Evolutionary conservation across 2,797 vertebrate genomes (phyloP), one percentile per base, ranked within the genome.

Genomic region (Clarias pachynema): DNA sequence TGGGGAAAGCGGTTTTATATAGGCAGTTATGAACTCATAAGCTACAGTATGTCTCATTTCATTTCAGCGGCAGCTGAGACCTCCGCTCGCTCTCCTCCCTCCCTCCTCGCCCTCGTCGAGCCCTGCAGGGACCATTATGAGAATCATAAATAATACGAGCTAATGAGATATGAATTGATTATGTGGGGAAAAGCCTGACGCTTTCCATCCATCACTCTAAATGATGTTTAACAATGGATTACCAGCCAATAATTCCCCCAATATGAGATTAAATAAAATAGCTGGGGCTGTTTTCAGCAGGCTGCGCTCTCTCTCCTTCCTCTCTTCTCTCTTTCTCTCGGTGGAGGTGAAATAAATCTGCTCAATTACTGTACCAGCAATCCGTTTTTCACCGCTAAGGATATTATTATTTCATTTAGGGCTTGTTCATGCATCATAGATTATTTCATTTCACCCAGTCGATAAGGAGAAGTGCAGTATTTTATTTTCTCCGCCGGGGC

Each of bases 11-110:
- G 96, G 97, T 97, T 97, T 97, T 97, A 93, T 95, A 93, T 94
- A 98, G 97, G 96, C 96, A 96, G 96, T 99, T 99, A 98, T 99
- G 96, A 98, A 97, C 97, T 97, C 97, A 98, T 97, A 97, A 97
- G 95, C 96, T 98, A 98, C 97, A 98, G 97, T 99, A 97, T 94
- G 97, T 96, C 96, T 96, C 96, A 97, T 97, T 97, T 97, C 96
- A 97, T 97, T 97, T 96, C 94, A 94, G 95, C 96, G 96, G 93
- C 95, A 98, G 96, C 96, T 97, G 96, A 97, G 95, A 93, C 94
- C 94, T 95, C 93, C 91, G 93, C 85, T 37, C 90, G 81, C 89
- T 87, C 89, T 87, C 89, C 56, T 90, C 72, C 31, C 80, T 88
- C 81, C 84, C 79, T 87, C 80, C 72, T 57, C 92, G 68, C 56